phyloP scores from a whole-genome alignment of 2,113 vertebrate genomes.

The Psammodynastes pulverulentus region DNA sequence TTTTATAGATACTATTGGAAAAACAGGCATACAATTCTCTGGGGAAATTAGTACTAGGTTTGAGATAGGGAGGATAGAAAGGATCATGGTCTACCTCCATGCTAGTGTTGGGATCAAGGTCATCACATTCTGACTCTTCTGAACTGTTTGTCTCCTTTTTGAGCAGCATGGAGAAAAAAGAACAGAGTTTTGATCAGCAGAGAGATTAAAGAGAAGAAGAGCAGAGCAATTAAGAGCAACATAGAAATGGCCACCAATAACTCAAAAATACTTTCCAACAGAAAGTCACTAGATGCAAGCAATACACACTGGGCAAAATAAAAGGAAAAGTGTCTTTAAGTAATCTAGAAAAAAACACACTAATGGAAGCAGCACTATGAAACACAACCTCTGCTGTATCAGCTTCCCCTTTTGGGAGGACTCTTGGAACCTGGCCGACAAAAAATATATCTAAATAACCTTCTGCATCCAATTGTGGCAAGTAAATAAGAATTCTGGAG shows the following conservation, averaged over 20 bases:
- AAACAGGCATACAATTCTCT: background rate
- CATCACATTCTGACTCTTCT: slow-evolving; percentile 97
- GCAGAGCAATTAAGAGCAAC: slow-evolving; percentile 48
- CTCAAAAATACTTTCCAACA: slow-evolving; percentile 26
- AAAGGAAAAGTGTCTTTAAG: slow-evolving; percentile 30
- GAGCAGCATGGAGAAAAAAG: slow-evolving; percentile 77
- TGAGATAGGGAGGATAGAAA: slow-evolving; percentile 49
- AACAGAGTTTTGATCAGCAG: slow-evolving; percentile 68
- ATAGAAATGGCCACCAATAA: slow-evolving; percentile 31
- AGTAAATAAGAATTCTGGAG: background rate
- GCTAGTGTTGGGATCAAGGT: slow-evolving; percentile 94
- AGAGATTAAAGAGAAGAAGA: slow-evolving; percentile 33
- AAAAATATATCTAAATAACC: background rate
- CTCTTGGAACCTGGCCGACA: background rate
- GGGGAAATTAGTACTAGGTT: background rate
- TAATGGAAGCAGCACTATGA: slow-evolving; percentile 52
- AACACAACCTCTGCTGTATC: slow-evolving; percentile 47
- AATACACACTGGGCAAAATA: slow-evolving; percentile 60
- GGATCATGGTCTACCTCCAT: slow-evolving; percentile 90
- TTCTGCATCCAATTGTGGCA: background rate
- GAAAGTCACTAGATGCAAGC: slow-evolving; percentile 33
- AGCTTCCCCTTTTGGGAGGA: background rate
- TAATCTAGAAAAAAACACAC: slow-evolving; percentile 23
- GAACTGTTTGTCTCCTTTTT: slow-evolving; percentile 93
- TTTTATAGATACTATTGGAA: slow-evolving; percentile 35